phyloP scores from a whole-genome alignment of 2,113 vertebrate genomes.

The Thinocorus orbignyianus region DNA sequence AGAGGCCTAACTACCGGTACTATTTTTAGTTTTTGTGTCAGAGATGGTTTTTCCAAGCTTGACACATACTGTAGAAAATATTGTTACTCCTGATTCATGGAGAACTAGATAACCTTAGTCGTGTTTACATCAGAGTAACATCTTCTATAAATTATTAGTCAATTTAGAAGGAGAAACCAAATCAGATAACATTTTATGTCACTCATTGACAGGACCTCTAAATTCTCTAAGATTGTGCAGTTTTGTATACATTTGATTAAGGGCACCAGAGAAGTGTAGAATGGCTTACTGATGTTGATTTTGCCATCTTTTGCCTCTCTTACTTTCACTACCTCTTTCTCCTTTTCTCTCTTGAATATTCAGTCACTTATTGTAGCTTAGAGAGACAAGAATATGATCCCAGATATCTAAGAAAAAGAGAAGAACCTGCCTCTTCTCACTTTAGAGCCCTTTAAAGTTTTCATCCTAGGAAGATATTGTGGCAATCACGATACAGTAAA shows the following conservation, averaged over 20 bases:
- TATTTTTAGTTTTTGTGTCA: neutral
- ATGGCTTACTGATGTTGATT: neutral
- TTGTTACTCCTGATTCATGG: neutral
- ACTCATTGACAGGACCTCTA: neutral
- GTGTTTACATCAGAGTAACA: neutral
- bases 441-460: neutral
- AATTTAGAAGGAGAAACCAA: neutral
- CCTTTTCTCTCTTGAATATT: neutral
- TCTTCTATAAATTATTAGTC: rapidly evolving
- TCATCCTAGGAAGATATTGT: neutral
- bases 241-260: neutral
- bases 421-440: neutral
- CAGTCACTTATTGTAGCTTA: neutral
- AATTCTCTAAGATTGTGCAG: neutral
- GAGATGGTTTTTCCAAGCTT: neutral
- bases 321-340: neutral
- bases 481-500: neutral
- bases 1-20: neutral
- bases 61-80: neutral
- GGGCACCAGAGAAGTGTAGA: neutral
- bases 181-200: neutral
- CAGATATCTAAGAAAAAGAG: neutral
- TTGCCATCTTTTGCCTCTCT: neutral
- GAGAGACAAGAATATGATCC: neutral
- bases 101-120: neutral